Evolutionary conservation across 2,113 vertebrate species (phyloP).

Genomic region (Daphoenositta chrysoptera): DNA sequence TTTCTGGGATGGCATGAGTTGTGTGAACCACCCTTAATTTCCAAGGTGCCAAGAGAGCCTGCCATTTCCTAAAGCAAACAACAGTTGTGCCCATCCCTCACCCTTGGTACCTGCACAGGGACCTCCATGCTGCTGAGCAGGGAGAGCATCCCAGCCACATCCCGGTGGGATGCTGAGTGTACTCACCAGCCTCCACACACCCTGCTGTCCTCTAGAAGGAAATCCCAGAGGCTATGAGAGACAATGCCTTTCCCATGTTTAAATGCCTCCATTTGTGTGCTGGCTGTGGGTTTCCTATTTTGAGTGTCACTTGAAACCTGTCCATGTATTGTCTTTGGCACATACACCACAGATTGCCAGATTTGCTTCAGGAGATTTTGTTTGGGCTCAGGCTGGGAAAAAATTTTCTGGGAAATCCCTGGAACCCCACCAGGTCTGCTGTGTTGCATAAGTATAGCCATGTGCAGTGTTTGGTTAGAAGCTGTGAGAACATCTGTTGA

Average conservation of each 20-base stretch:
- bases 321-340: not conserved
- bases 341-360: not conserved
- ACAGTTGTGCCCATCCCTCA: not conserved
- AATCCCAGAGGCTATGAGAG: not conserved
- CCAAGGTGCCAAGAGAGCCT: not conserved
- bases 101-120: not conserved
- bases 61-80: not conserved
- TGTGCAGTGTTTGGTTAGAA: not conserved
- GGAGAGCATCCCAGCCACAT: not conserved
- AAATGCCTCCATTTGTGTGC: not conserved
- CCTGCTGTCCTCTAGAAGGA: not conserved
- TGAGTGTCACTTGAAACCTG: not conserved
- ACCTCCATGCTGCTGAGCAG: not conserved
- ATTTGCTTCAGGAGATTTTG: not conserved
- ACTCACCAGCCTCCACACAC: not conserved
- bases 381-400: not conserved
- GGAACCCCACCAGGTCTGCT: not conserved
- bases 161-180: not conserved
- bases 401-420: not conserved
- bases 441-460: not conserved
- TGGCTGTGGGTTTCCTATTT: not conserved
- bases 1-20: not conserved
- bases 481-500: not conserved
- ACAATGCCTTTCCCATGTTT: not conserved
- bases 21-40: fast-evolving